A percentile compares a stretch with the other conserved stretches of the same genome.
phyloP scores from a whole-genome alignment of 1,140 invertebrate genomes.

The Macrosteles quadrilineatus region DNA sequence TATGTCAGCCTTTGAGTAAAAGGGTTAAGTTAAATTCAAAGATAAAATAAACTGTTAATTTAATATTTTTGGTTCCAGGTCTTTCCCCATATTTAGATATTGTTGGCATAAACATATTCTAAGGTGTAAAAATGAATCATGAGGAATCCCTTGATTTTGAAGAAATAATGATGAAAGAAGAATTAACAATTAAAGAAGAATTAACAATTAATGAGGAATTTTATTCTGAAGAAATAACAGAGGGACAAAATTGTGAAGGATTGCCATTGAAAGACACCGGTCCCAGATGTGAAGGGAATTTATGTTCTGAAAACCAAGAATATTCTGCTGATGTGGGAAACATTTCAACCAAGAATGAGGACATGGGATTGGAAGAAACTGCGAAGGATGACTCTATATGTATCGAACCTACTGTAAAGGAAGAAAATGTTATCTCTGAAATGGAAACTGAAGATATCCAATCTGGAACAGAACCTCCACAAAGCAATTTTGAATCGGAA shows the following conservation, averaged over 20 bases:
- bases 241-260: not conserved
- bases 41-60: too few species aligned
- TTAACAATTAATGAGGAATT: not conserved
- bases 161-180: not conserved
- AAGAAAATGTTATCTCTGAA: not conserved
- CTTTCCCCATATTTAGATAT: too few species aligned
- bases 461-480: too few species aligned
- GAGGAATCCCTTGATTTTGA: too few species aligned
- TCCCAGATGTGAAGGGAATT: not conserved
- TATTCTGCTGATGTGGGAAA: not conserved
- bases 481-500: too few species aligned
- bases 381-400: too few species aligned
- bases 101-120: too few species aligned
- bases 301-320: not conserved
- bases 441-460: too few species aligned
- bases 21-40: too few species aligned
- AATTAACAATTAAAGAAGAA: not conserved
- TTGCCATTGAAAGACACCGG: not conserved
- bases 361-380: not conserved
- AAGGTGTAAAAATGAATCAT: too few species aligned
- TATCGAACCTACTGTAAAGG: not conserved
- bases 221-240: not conserved
- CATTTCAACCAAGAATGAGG: not conserved
- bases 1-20: too few species aligned
- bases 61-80: too few species aligned